Evolutionary conservation across 2,888 invertebrate genomes (phyloP).

Genomic region (Dione vanillae): DNA sequence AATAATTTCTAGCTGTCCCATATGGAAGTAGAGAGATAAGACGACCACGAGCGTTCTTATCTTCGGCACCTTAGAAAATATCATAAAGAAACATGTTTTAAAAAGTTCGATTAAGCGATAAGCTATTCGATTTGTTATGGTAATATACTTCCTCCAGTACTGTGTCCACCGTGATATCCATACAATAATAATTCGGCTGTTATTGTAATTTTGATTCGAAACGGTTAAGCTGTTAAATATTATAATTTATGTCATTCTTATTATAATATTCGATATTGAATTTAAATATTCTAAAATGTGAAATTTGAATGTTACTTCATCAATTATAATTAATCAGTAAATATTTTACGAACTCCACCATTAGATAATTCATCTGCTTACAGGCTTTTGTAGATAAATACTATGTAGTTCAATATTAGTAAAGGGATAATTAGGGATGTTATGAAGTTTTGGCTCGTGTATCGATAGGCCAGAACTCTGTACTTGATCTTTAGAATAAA

Average conservation of each 20-base stretch:
- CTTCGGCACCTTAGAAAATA: slow-evolving; percentile 49
- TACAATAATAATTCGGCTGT: slow-evolving; percentile 32
- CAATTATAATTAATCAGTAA: too few species aligned
- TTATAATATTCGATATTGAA: slow-evolving; percentile 5
- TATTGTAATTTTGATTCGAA: slow-evolving; percentile 25
- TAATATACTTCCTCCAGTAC: slow-evolving; percentile 49
- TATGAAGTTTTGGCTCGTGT: too few species aligned
- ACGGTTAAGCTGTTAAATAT: slow-evolving; percentile 14
- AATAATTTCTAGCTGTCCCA: background rate
- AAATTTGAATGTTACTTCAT: background rate
- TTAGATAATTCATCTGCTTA: too few species aligned
- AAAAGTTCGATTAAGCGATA: slow-evolving; percentile 63
- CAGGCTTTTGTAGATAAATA: too few species aligned
- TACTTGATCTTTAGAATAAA: too few species aligned
- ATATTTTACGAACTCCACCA: too few species aligned
- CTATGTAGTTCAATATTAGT: too few species aligned
- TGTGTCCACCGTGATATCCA: slow-evolving; percentile 29
- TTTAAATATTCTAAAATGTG: background rate
- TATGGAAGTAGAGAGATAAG: slow-evolving; percentile 49
- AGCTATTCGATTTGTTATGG: slow-evolving; percentile 58
- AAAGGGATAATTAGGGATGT: too few species aligned
- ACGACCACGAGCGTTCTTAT: slow-evolving; percentile 52
- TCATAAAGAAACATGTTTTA: slow-evolving; percentile 61
- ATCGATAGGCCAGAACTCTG: too few species aligned
- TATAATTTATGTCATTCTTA: slow-evolving; percentile 23